Evolutionary conservation across 2,113 vertebrate species (phyloP).

Genomic region (Eidolon helvum): DNA sequence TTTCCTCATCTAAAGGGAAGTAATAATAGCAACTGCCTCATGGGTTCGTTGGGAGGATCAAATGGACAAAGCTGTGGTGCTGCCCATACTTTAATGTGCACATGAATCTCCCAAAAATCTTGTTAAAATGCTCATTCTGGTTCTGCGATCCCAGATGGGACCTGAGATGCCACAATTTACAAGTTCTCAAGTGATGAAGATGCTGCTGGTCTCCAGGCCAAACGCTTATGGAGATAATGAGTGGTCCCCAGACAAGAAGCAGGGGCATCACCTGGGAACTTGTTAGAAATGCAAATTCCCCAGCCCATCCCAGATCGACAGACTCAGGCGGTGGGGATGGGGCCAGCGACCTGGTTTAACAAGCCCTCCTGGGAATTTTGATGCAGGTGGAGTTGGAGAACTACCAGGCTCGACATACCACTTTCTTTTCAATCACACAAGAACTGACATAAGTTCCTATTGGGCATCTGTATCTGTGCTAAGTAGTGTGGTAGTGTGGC

Average conservation of each 20-base stretch:
- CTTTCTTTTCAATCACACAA: not conserved
- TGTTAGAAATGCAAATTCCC: not conserved
- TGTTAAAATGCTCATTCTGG: not conserved
- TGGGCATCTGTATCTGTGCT: not conserved
- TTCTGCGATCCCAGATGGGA: no score
- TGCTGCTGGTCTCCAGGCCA: not conserved
- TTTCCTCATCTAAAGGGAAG: not conserved
- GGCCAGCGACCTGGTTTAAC: not conserved
- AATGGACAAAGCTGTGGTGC: not conserved
- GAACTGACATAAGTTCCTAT: not conserved
- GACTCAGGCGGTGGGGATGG: not conserved
- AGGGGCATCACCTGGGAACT: not conserved
- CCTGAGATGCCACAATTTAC: not conserved
- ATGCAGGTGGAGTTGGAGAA: not conserved
- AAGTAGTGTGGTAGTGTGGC: not conserved
- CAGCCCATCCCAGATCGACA: not conserved
- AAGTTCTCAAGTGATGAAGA: not conserved
- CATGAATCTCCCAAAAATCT: not conserved
- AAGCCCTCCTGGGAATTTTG: not conserved
- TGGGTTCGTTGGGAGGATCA: not conserved
- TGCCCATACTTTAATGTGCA: not conserved
- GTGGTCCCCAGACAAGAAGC: no score
- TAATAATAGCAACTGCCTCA: not conserved
- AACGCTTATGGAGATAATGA: fast-evolving
- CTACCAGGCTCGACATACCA: not conserved